Conservation (phyloP, 2,888 invertebrate genomes). For the Drosophila monieri region DNA sequence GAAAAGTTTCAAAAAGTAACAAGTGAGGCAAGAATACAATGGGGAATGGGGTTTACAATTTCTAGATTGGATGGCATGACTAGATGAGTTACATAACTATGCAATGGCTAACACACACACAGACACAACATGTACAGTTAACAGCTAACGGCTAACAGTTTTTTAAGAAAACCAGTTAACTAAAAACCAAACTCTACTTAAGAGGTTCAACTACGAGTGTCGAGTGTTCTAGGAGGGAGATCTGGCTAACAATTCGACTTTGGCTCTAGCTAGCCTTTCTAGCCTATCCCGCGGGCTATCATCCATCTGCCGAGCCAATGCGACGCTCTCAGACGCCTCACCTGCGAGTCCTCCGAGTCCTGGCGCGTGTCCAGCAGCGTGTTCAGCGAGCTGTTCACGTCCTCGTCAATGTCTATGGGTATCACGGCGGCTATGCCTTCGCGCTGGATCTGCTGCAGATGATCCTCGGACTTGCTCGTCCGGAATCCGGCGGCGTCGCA, state of each 20-base stretch:
- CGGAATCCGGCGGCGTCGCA: conserved; percentile 89
- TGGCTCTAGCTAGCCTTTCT: conserved; percentile 12
- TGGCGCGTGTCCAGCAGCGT: conserved; percentile 92
- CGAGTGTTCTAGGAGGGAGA: conserved; percentile 33
- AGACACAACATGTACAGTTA: conserved; percentile 33
- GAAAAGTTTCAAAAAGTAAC: conserved; percentile 38
- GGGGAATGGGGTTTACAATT: background rate
- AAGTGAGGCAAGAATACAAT: conserved; percentile 27
- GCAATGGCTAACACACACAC: conserved; percentile 35
- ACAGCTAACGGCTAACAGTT: conserved; percentile 21
- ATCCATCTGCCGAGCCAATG: background rate
- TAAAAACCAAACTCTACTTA: conserved; percentile 37
- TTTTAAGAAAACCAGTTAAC: conserved; percentile 45
- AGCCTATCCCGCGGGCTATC: conserved; percentile 18
- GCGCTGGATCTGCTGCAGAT: conserved; percentile 88
- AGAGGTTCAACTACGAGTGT: conserved; percentile 38
- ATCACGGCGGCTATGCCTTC: conserved; percentile 90
- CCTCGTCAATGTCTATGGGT: conserved; percentile 96
- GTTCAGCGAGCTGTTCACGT: conserved; percentile 96
- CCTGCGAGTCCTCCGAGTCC: conserved; percentile 85
- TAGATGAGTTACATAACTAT: conserved; percentile 30
- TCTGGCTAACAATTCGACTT: conserved; percentile 36
- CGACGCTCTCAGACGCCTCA: conserved; percentile 52
- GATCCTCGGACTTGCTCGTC: conserved; percentile 96
- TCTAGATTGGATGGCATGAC: conserved; percentile 9